A percentile compares a stretch with the other conserved stretches of the same genome.
These are phyloP conservation scores for Pseudorhiza aurosa DNA, from an alignment of 30 jellyfish, hydroid and myxozoan genomes.

Conservation along the genomic window DNA sequence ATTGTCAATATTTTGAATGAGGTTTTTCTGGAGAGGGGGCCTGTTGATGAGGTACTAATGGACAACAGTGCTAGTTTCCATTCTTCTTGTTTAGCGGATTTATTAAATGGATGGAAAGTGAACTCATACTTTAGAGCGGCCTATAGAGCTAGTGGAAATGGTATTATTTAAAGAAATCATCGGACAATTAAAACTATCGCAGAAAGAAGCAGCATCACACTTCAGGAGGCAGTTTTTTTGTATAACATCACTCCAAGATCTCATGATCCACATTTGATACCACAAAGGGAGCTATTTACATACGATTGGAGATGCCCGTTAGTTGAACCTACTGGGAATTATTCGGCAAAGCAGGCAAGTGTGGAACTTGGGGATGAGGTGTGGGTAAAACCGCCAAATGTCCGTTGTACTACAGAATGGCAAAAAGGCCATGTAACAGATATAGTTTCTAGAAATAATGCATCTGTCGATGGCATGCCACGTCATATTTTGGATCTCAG, in stretches of 20 bases:
- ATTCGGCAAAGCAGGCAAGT: slow-evolving; percentile 7
- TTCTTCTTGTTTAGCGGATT: background rate
- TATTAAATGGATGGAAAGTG: background rate
- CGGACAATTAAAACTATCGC: slow-evolving; percentile 18
- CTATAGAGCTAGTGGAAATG: slow-evolving; percentile 33
- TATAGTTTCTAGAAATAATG: slow-evolving; percentile 4
- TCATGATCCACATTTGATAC: slow-evolving; percentile 20
- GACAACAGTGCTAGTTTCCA: slow-evolving; percentile 21
- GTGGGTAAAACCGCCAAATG: slow-evolving; percentile 28
- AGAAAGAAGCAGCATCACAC: background rate
- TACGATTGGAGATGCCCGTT: slow-evolving; percentile 15
- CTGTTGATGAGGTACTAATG: slow-evolving; percentile 17
- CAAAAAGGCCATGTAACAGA: background rate
- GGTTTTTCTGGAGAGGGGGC: slow-evolving; percentile 26
- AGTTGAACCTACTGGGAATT: slow-evolving; percentile 9
- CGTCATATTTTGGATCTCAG: slow-evolving; percentile 18
- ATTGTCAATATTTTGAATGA: background rate
- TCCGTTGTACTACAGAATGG: slow-evolving; percentile 22
- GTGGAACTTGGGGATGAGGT: slow-evolving; percentile 36
- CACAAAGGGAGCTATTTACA: slow-evolving; percentile 12
- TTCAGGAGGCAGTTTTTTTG: slow-evolving; percentile 13
- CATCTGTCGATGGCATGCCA: slow-evolving; percentile 27
- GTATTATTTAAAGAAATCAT: slow-evolving; percentile 26
- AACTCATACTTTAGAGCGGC: background rate
- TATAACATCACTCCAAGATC: slow-evolving; percentile 26